These are phyloP conservation scores for Catharus bicknelli DNA, from an alignment of 2,113 vertebrate genomes.

Conservation along the genomic window DNA sequence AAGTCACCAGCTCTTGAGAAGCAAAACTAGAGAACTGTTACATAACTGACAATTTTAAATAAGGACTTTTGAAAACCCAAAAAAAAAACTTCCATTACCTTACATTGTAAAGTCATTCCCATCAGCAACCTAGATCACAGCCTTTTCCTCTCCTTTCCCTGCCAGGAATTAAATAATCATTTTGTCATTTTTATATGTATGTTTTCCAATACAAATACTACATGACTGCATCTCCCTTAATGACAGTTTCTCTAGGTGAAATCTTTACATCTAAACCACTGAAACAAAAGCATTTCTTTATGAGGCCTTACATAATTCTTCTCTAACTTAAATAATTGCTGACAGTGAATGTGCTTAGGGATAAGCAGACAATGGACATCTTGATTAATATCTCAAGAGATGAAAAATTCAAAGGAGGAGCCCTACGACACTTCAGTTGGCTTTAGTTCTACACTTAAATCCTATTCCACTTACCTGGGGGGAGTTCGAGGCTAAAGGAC, in stretches of 20 bases:
- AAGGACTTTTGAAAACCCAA: not conserved
- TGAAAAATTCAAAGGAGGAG: not conserved
- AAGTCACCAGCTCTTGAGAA: not conserved
- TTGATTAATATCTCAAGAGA: not conserved
- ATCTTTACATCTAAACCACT: not conserved
- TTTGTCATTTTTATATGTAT: not conserved
- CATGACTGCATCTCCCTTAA: not conserved
- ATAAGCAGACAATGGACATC: not conserved
- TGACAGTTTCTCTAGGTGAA: not conserved
- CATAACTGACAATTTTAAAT: not conserved
- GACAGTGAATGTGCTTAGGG: not conserved
- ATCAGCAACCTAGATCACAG: not conserved
- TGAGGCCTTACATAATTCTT: not conserved
- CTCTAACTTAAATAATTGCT: not conserved
- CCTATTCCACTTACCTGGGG: not conserved
- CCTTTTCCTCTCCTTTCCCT: not conserved
- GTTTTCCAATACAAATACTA: not conserved
- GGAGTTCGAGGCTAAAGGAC: not conserved
- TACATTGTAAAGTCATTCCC: not conserved
- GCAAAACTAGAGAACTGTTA: not conserved
- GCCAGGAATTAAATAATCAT: not conserved
- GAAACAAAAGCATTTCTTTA: not conserved
- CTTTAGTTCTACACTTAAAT: not conserved
- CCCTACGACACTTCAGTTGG: not conserved
- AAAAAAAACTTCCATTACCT: not conserved